Evolutionary conservation across 1,140 invertebrate species (phyloP), one percentile per base, ranked within the genome.

Genomic region (Chrysoperla carnea): DNA sequence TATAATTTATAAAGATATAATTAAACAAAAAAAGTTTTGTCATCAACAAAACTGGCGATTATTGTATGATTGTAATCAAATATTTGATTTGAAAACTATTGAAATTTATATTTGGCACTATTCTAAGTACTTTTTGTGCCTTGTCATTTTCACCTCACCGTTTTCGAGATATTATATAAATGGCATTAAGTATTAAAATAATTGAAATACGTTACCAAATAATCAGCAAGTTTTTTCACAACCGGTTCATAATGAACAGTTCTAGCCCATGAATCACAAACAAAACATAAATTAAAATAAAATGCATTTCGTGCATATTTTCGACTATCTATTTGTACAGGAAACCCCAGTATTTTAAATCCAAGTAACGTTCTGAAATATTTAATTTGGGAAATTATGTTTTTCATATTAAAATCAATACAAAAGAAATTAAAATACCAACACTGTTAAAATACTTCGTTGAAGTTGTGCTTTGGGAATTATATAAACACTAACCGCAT

Each of bases 281-380:
- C 89, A 62, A 97, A 93, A 59, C 91, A 95, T 4, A 95, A 60
- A 63, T 97, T 97, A 61, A 96, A 97, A 41, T 93, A 81, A 50
- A 90, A 84, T 23, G 86, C 83, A 68, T 97, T 96, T 46, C 93
- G 68, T n/a, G 78, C 76, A 69, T 96, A 96, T 52, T 88, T 86
- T 39, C 81, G 73, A 55, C 89, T 78, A 50, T 89, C 81, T 43
- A 97, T 91, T 49, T 78, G 72, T 27, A 94, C 81, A 0, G 93
- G 92, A 66, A 86, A 96, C 1, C 93, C 92, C 12, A 93, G 70
- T 44, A 96, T 88, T 66, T 94, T 96, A 43, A 78, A 77, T 36
- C 85, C 82, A 44, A 54, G 45, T 33, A 61, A 46, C 7, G 58
- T 60, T 12, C 58, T 61, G 43, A 29, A 56, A 58, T 36, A 43